A percentile compares a stretch with the other conserved stretches of the same genome.
Conservation (phyloP, 2,797 vertebrate genomes). For the Zenarchopterus dispar region DNA sequence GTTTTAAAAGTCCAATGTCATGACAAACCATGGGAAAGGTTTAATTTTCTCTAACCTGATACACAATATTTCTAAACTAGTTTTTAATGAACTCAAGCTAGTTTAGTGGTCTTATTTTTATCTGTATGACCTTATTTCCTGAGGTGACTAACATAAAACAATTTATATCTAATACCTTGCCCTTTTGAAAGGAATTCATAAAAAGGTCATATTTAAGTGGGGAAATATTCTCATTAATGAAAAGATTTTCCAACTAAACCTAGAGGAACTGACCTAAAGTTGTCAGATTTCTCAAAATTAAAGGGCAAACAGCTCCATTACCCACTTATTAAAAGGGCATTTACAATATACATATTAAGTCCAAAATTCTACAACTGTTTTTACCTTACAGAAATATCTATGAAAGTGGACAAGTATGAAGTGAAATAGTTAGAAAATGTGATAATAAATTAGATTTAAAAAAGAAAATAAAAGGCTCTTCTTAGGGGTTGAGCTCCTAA, state of each 20-base stretch:
- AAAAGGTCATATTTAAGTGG: slow-evolving; percentile 56
- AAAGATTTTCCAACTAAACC: slow-evolving; percentile 31
- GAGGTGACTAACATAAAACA: slow-evolving; percentile 45
- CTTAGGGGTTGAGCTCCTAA: too few species aligned
- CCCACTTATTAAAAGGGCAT: neutral
- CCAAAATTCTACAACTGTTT: neutral
- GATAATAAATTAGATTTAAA: too few species aligned
- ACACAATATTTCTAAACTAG: slow-evolving; percentile 12
- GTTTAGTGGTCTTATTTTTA: slow-evolving; percentile 50
- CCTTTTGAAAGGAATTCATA: slow-evolving; percentile 54
- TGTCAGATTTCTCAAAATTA: slow-evolving; percentile 14
- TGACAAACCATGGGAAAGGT: slow-evolving; percentile 2
- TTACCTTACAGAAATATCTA: neutral
- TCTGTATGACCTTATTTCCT: slow-evolving; percentile 46
- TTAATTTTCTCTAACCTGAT: slow-evolving; percentile 27
- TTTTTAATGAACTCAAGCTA: slow-evolving; percentile 35
- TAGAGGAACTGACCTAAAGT: slow-evolving; percentile 13
- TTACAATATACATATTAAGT: neutral
- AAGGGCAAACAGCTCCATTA: neutral
- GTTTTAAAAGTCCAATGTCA: too few species aligned
- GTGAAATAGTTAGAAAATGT: too few species aligned
- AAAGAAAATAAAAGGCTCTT: too few species aligned
- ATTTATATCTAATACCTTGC: slow-evolving; percentile 53
- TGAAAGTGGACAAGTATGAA: too few species aligned
- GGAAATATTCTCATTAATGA: slow-evolving; percentile 56